These are phyloP conservation scores for Nomada lathburiana DNA, from an alignment of 2,888 invertebrate genomes.

Conservation along the genomic window DNA sequence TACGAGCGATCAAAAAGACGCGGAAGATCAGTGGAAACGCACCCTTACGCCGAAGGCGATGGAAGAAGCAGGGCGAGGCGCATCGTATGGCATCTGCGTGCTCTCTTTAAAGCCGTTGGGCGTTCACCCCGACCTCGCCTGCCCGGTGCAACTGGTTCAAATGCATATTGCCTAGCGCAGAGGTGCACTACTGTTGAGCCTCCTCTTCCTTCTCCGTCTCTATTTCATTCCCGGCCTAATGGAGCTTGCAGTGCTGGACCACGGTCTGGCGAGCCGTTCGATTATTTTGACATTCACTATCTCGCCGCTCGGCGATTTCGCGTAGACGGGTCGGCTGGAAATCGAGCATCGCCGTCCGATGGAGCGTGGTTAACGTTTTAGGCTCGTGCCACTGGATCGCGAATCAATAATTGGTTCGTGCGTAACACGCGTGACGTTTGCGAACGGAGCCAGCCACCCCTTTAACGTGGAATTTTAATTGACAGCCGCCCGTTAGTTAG, in stretches of 20 bases:
- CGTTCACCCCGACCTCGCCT: slow-evolving; percentile 84
- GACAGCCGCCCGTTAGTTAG: slow-evolving; percentile 28
- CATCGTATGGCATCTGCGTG: slow-evolving; percentile 80
- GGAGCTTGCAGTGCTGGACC: slow-evolving; percentile 58
- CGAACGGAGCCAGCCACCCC: slow-evolving; percentile 1
- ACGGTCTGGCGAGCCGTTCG: slow-evolving; percentile 48
- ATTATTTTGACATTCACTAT: slow-evolving; percentile 66
- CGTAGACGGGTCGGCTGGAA: slow-evolving; percentile 26
- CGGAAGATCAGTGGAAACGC: slow-evolving; percentile 63
- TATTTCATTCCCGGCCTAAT: slow-evolving; percentile 48
- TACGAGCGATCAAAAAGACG: neutral
- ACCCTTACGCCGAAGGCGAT: slow-evolving; percentile 70
- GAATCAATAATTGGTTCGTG: slow-evolving; percentile 20
- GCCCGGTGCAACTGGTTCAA: slow-evolving; percentile 81
- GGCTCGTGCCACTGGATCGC: slow-evolving; percentile 26
- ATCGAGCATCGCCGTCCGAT: slow-evolving; percentile 2
- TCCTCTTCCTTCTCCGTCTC: slow-evolving; percentile 21
- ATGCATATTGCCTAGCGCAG: slow-evolving; percentile 77
- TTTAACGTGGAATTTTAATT: slow-evolving; percentile 43
- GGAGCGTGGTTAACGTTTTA: slow-evolving; percentile 29
- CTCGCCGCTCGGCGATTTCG: slow-evolving; percentile 44
- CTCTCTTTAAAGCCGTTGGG: slow-evolving; percentile 83
- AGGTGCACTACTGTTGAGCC: slow-evolving; percentile 80
- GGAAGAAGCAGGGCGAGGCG: slow-evolving; percentile 75
- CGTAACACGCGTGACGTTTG: slow-evolving; percentile 19